These are phyloP conservation scores for Brachyptera putata DNA, from an alignment of 2,888 invertebrate species.

Conservation along the genomic window DNA sequence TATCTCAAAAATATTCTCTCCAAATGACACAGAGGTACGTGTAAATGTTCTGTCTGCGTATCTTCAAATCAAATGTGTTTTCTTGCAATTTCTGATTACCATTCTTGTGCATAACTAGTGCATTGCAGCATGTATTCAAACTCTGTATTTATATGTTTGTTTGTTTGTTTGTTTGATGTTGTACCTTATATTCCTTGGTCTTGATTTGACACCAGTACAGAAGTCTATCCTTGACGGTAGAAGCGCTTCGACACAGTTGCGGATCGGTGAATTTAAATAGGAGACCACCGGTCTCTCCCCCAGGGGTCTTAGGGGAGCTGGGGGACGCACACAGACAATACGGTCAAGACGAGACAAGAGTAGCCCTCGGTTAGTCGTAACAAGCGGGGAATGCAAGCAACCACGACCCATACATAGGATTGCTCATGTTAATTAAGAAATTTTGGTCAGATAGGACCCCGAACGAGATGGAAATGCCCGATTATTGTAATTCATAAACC, in stretches of 20 bases:
- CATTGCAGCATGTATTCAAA: not conserved
- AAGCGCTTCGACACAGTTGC: conserved; percentile 84
- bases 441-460: too few species aligned
- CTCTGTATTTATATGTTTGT: not conserved
- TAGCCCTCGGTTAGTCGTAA: conserved; percentile 29
- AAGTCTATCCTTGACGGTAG: conserved; percentile 93
- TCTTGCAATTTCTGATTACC: not conserved
- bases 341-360: conserved; percentile 24
- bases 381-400: conserved; percentile 19
- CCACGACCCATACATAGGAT: not conserved
- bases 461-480: too few species aligned
- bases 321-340: conserved; percentile 25
- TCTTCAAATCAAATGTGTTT: not conserved
- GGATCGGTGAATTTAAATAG: conserved; percentile 90
- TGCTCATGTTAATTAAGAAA: not conserved
- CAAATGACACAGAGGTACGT: too few species aligned
- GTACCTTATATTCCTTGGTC: conserved; percentile 97
- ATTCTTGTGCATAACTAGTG: not conserved
- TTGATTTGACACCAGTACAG: conserved; percentile 96
- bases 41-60: not conserved
- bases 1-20: too few species aligned
- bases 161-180: too few species aligned
- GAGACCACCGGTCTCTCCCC: conserved; percentile 59
- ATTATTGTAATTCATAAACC: too few species aligned
- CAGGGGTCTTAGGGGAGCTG: conserved; percentile 73